Conservation (phyloP, 2,113 vertebrate species). For the Pica pica region DNA sequence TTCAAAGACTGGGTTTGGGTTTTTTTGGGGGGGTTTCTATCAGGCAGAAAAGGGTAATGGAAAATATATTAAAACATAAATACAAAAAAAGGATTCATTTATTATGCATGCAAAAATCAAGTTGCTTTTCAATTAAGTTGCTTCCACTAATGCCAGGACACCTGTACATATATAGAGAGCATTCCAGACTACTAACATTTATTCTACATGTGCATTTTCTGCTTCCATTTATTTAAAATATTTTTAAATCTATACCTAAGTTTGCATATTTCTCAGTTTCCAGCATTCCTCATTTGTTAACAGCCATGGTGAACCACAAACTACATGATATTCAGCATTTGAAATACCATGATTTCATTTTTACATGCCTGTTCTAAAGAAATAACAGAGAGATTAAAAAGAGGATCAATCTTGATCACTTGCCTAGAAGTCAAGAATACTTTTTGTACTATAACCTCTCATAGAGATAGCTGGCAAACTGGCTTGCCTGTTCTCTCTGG, state of each 20-base stretch:
- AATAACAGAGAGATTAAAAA: background rate
- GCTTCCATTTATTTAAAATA: background rate
- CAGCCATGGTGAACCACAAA: background rate
- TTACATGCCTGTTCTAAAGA: background rate
- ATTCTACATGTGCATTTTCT: background rate
- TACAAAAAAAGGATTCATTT: background rate
- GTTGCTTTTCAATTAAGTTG: background rate
- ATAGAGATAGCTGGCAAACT: background rate
- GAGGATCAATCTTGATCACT: background rate
- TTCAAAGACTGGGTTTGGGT: accelerated
- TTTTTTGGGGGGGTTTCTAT: accelerated
- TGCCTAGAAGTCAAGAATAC: background rate
- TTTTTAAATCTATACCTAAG: background rate
- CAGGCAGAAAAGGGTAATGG: background rate
- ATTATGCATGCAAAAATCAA: background rate
- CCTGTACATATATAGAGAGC: too few species aligned
- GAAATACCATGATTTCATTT: background rate
- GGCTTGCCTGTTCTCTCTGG: background rate
- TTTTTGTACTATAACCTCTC: background rate
- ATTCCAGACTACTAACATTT: background rate
- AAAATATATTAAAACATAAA: background rate
- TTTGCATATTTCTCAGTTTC: background rate
- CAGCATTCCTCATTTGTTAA: background rate
- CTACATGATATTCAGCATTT: background rate
- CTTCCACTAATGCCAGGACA: accelerated